phyloP scores from a whole-genome alignment of 2,888 invertebrate species.

The Phengaris alcon region DNA sequence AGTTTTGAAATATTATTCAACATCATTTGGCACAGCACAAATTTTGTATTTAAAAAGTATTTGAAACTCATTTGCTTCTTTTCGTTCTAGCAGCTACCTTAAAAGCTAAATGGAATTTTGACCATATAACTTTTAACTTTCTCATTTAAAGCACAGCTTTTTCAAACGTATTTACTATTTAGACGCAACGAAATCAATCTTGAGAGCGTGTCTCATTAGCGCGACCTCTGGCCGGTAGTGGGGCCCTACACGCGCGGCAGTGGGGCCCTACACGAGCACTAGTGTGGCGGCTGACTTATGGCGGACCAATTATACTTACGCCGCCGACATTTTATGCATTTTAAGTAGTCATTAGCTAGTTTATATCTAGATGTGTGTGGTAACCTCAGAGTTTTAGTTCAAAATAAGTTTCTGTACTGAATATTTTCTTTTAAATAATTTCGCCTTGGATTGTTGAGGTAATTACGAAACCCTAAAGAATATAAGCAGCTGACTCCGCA shows the following conservation, averaged over 20 bases:
- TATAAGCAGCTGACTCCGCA: no score
- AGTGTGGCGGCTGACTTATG: background rate
- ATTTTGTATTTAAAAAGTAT: no score
- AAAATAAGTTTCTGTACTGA: no score
- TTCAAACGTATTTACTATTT: background rate
- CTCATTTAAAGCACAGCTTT: background rate
- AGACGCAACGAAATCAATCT: conserved; percentile 3
- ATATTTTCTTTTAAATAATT: no score
- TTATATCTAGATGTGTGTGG: background rate
- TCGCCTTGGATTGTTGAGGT: no score
- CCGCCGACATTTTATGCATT: background rate
- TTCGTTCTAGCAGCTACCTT: no score
- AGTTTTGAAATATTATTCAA: no score
- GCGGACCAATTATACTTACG: conserved; percentile 4
- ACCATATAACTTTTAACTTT: background rate
- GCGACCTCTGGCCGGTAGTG: conserved; percentile 3
- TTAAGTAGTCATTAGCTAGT: background rate
- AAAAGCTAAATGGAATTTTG: no score
- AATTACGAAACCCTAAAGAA: no score
- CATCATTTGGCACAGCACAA: no score
- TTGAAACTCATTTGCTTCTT: no score
- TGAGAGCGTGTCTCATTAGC: conserved; percentile 4
- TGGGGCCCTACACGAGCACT: background rate
- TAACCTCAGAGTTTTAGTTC: no score
- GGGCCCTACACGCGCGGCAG: background rate